Percentiles rank a stretch among this genome's conserved stretches.
phyloP scores from a whole-genome alignment of 1,140 invertebrate species.

The Drosophila neocordata region DNA sequence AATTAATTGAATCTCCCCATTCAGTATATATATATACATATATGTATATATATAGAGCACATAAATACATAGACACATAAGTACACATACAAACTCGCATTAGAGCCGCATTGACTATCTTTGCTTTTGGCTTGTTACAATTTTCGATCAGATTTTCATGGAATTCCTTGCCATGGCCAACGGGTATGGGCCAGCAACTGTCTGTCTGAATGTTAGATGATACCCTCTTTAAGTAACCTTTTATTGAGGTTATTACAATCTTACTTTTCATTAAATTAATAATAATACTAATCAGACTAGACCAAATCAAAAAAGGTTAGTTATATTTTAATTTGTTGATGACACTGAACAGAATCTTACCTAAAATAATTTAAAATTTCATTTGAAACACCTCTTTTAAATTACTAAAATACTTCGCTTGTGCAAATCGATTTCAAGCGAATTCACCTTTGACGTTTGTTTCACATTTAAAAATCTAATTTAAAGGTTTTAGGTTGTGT shows the following conservation, averaged over 20 bases:
- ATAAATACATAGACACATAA: constrained; percentile 14
- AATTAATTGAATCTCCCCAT: constrained; percentile 60
- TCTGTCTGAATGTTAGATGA: background rate
- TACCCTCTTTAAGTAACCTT: background rate
- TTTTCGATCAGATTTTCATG: constrained; percentile 47
- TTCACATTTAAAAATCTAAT: no score
- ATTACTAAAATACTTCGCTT: no score
- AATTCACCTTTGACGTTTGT: no score
- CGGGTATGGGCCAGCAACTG: constrained; percentile 1
- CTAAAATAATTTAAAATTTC: no score
- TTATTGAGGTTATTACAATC: background rate
- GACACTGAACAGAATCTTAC: no score
- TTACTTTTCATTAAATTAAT: background rate
- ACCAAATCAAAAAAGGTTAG: no score
- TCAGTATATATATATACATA: constrained; percentile 18
- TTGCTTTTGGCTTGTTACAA: constrained; percentile 43
- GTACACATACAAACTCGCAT: background rate
- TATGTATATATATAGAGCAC: constrained; percentile 23
- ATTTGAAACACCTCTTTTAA: no score
- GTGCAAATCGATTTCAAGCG: no score
- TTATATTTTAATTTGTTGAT: no score
- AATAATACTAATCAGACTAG: background rate
- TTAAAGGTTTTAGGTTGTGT: no score
- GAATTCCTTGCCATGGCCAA: constrained; percentile 29
- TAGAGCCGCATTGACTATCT: constrained; percentile 24